Percentiles rank a stretch among this genome's conserved stretches.
Evolutionary conservation across 2,797 vertebrate genomes (phyloP).

Genomic region (Ibycter americanus): DNA sequence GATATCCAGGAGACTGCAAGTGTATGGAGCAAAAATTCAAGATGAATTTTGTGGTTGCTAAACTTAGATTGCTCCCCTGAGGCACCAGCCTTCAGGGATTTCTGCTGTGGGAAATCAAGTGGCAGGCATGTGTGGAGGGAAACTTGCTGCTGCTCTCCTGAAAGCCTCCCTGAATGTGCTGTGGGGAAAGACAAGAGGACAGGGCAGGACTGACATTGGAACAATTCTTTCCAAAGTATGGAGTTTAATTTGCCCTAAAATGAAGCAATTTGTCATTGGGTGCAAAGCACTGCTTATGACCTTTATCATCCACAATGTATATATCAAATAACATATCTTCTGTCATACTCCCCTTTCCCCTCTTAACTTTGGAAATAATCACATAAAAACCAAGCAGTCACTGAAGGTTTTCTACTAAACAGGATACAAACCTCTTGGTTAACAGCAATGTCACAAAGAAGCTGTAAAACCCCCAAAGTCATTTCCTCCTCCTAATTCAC

Average conservation of each 20-base stretch:
- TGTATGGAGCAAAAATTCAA: not conserved
- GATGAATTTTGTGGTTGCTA: slow-evolving; percentile 14
- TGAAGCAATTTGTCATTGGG: slow-evolving; percentile 55
- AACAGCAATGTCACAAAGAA: slow-evolving; percentile 54
- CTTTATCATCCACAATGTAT: slow-evolving; percentile 18
- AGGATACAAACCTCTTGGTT: not conserved
- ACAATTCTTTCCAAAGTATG: slow-evolving; percentile 19
- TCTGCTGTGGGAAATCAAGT: not conserved
- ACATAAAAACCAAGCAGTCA: not conserved
- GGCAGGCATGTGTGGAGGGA: not conserved
- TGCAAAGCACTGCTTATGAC: slow-evolving; percentile 33
- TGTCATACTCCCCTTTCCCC: not conserved
- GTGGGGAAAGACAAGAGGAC: not conserved
- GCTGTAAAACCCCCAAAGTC: slow-evolving; percentile 49
- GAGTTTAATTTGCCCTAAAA: slow-evolving; percentile 50
- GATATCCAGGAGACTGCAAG: not conserved
- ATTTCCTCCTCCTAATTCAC: slow-evolving; percentile 71
- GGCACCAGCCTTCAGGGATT: slow-evolving; percentile 2
- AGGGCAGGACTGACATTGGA: not conserved
- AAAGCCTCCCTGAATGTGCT: not conserved
- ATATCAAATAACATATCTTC: not conserved
- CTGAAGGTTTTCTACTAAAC: not conserved
- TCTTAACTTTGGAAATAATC: not conserved
- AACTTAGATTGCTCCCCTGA: slow-evolving; percentile 34
- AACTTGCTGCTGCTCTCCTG: not conserved